A percentile compares a stretch with the other conserved stretches of the same genome.
Conservation (phyloP, 2,797 vertebrate species). For the Fistularia commersonii region DNA sequence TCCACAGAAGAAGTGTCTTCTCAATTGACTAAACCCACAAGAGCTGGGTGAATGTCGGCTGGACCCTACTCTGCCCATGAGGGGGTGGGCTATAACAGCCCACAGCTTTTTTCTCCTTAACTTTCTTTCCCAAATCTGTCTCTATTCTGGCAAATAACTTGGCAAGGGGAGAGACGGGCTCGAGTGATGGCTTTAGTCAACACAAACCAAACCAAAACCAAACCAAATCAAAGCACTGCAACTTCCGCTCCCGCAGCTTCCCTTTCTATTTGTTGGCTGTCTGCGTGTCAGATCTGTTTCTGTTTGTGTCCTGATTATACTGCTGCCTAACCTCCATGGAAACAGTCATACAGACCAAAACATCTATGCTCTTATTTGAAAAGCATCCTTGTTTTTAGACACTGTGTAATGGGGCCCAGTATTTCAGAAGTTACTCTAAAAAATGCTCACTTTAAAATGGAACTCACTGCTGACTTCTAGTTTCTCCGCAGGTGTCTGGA, state of each 20-base stretch:
- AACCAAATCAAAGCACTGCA: slow-evolving; percentile 68
- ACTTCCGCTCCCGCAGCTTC: slow-evolving; percentile 68
- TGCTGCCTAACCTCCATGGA: slow-evolving; percentile 65
- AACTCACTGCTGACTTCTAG: too few species aligned
- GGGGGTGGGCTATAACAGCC: slow-evolving; percentile 45
- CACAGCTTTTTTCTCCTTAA: slow-evolving; percentile 47
- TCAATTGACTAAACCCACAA: slow-evolving; percentile 86
- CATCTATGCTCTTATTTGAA: slow-evolving; percentile 59
- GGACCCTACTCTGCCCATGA: slow-evolving; percentile 51
- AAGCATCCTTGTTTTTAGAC: slow-evolving; percentile 52
- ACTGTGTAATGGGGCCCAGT: slow-evolving; percentile 7
- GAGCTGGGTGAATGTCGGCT: slow-evolving; percentile 84
- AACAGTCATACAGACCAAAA: slow-evolving; percentile 63
- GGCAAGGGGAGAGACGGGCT: slow-evolving; percentile 57
- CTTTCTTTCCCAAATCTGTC: slow-evolving; percentile 58
- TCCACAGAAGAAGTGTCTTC: slow-evolving; percentile 94
- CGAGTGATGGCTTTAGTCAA: slow-evolving; percentile 61
- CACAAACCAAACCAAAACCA: slow-evolving; percentile 61
- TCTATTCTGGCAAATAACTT: slow-evolving; percentile 64
- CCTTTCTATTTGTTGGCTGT: slow-evolving; percentile 67
- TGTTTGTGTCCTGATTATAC: slow-evolving; percentile 67
- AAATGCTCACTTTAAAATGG: slow-evolving; percentile 9
- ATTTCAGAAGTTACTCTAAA: slow-evolving; percentile 45
- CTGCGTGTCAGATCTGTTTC: slow-evolving; percentile 66
- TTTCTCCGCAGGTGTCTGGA: too few species aligned